A percentile compares a stretch with the other conserved stretches of the same genome.
Evolutionary conservation across 1,140 invertebrate genomes (phyloP).

Genomic region (Philaenus spumarius): DNA sequence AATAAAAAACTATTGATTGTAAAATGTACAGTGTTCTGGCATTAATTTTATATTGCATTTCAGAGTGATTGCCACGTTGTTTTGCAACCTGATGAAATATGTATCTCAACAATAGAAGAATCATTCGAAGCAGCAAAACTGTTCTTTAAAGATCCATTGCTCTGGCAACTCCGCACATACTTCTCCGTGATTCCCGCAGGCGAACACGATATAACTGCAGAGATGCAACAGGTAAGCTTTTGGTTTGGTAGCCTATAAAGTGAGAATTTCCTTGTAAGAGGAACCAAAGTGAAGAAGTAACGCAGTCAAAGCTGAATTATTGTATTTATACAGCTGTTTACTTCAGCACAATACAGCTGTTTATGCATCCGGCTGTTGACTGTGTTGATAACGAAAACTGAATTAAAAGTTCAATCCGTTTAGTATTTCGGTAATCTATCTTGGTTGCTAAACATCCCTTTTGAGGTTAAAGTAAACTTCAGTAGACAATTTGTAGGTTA

Average conservation of each 20-base stretch:
- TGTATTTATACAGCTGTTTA: background rate
- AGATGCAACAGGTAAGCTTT: constrained; percentile 53
- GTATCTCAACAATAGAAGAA: constrained; percentile 45
- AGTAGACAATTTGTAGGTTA: too few relatives aligned
- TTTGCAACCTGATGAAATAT: constrained; percentile 47
- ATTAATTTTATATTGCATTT: constrained; percentile 25
- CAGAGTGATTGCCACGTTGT: constrained; percentile 56
- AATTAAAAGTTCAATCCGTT: too few relatives aligned
- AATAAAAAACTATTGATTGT: background rate
- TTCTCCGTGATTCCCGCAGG: constrained; percentile 53
- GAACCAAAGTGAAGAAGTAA: constrained; percentile 6
- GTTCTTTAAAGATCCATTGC: constrained; percentile 59
- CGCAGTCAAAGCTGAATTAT: background rate
- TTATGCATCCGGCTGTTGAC: background rate
- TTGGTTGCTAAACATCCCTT: too few relatives aligned
- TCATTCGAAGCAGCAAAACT: constrained; percentile 58
- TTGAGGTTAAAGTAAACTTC: too few relatives aligned
- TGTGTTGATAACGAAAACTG: too few relatives aligned
- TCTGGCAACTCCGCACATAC: constrained; percentile 63
- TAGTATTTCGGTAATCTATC: too few relatives aligned
- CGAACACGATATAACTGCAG: constrained; percentile 58
- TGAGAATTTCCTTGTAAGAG: constrained; percentile 11
- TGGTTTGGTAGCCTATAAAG: constrained; percentile 14
- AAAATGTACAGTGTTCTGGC: background rate
- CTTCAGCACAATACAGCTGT: background rate